These are phyloP conservation scores for Ptychoptera albimana DNA, from an alignment of 2,888 invertebrate genomes.

Conservation along the genomic window DNA sequence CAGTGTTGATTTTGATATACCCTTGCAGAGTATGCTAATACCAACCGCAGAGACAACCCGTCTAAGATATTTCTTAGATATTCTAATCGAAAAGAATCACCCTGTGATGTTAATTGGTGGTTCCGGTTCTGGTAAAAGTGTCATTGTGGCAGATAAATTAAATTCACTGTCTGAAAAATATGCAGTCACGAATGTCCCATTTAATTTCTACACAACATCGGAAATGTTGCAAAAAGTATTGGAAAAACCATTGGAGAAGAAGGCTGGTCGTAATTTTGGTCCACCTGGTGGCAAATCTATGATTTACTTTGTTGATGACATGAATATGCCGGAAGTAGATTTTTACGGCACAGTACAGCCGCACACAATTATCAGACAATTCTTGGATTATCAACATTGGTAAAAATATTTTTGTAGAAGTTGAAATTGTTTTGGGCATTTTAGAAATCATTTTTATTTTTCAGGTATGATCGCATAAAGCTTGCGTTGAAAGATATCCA, in stretches of 20 bases:
- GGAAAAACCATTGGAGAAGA: constrained; percentile 88
- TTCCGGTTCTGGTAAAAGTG: constrained; percentile 86
- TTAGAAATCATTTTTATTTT: constrained; percentile 7
- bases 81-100: constrained; percentile 58
- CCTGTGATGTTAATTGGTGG: constrained; percentile 85
- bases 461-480: constrained; percentile 70
- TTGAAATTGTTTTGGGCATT: neutral
- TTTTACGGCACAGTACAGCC: constrained; percentile 90
- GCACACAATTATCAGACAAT: constrained; percentile 84
- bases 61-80: constrained; percentile 72
- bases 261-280: constrained; percentile 83
- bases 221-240: constrained; percentile 79
- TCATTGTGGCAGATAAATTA: constrained; percentile 67
- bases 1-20: constrained; percentile 70
- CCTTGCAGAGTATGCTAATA: constrained; percentile 74
- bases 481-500: constrained; percentile 75
- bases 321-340: constrained; percentile 97
- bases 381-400: constrained; percentile 92
- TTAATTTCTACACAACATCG: constrained; percentile 88
- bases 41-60: constrained; percentile 82
- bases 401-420: constrained; percentile 20
- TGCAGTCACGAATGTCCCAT: constrained; percentile 66
- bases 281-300: constrained; percentile 81
- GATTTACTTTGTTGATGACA: constrained; percentile 88
- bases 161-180: constrained; percentile 51